A percentile compares a stretch with the other conserved stretches of the same genome.
These are phyloP conservation scores for Leptopilina clavipes DNA, from an alignment of 1,140 invertebrate species.

Conservation along the genomic window DNA sequence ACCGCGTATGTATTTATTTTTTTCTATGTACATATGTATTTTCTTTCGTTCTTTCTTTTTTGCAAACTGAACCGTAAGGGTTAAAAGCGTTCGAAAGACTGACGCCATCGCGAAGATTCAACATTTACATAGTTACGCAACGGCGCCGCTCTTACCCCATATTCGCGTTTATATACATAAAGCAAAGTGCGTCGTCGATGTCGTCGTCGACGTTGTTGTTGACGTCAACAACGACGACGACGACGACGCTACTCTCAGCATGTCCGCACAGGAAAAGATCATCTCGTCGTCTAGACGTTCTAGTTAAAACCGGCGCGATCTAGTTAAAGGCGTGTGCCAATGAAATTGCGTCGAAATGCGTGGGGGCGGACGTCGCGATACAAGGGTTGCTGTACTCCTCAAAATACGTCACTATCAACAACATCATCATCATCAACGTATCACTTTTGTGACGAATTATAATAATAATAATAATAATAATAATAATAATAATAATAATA, in stretches of 20 bases:
- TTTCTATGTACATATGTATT: background rate
- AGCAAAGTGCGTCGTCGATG: constrained; percentile 34
- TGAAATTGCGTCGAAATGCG: background rate
- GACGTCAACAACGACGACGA: background rate
- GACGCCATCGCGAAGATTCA: constrained; percentile 57
- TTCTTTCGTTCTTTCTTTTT: background rate
- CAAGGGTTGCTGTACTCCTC: constrained; percentile 1
- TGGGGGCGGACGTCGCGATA: constrained; percentile 12
- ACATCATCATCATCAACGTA: background rate
- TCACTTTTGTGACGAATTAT: background rate
- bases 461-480: background rate
- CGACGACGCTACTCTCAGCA: constrained; percentile 10
- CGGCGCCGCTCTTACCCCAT: constrained; percentile 37
- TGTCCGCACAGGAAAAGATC: constrained; percentile 18
- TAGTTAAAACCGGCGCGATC: constrained; percentile 28
- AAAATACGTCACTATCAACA: background rate
- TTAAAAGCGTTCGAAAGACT: constrained; percentile 60
- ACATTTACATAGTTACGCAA: constrained; percentile 66
- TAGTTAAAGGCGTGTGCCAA: constrained; percentile 2
- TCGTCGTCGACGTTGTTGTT: constrained; percentile 30
- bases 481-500: background rate
- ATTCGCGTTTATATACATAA: background rate
- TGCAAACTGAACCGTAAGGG: constrained; percentile 53
- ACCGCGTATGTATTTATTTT: background rate
- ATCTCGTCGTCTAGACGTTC: constrained; percentile 18